Evolutionary conservation across 30 jellyfish, hydroid and myxozoan genomes (phyloP).

Genomic region (Aurelia aurita complex sp. Pacific): DNA sequence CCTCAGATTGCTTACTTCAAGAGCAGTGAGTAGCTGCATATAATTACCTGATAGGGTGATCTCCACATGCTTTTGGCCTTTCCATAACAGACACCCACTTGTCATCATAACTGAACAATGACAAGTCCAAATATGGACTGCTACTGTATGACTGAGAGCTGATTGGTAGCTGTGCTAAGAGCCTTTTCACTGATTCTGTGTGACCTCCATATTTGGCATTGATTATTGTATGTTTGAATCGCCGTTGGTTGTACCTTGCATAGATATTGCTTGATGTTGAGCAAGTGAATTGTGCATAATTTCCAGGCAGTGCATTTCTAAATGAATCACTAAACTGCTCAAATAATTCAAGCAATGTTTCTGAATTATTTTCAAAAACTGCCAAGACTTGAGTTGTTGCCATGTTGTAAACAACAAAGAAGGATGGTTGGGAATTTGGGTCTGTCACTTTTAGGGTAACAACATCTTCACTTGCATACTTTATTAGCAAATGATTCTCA

Average conservation of each 20-base stretch:
- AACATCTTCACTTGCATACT: slow-evolving; percentile 97
- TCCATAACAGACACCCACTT: slow-evolving; percentile 99
- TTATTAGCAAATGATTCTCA: slow-evolving; percentile 83
- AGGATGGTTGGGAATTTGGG: slow-evolving; percentile 95
- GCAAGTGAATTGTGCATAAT: slow-evolving; percentile 92
- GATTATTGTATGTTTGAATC: slow-evolving; percentile 94
- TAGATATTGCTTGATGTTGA: slow-evolving; percentile 97
- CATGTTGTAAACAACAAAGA: slow-evolving; percentile 96
- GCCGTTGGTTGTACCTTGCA: slow-evolving; percentile 95
- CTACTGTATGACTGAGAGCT: slow-evolving; percentile 98
- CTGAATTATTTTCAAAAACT: slow-evolving; percentile 90
- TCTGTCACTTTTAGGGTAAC: slow-evolving; percentile 89
- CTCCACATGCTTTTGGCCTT: slow-evolving; percentile 99
- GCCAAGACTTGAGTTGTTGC: slow-evolving; percentile 94
- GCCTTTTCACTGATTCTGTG: slow-evolving; percentile 93
- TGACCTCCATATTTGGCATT: slow-evolving; percentile 99
- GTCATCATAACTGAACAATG: slow-evolving; percentile 98
- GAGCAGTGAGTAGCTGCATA: not conserved
- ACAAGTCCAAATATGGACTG: slow-evolving; percentile 96
- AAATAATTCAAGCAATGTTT: slow-evolving; percentile 74
- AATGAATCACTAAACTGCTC: slow-evolving; percentile 96
- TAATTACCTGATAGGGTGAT: slow-evolving; percentile 94
- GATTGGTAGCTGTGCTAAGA: slow-evolving; percentile 98
- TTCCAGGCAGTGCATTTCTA: slow-evolving; percentile 95
- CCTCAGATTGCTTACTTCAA: too few relatives aligned